A percentile compares a stretch with the other conserved stretches of the same genome.
These are phyloP conservation scores for Corythoichthys intestinalis DNA, from an alignment of 2,113 vertebrate species.

Conservation along the genomic window DNA sequence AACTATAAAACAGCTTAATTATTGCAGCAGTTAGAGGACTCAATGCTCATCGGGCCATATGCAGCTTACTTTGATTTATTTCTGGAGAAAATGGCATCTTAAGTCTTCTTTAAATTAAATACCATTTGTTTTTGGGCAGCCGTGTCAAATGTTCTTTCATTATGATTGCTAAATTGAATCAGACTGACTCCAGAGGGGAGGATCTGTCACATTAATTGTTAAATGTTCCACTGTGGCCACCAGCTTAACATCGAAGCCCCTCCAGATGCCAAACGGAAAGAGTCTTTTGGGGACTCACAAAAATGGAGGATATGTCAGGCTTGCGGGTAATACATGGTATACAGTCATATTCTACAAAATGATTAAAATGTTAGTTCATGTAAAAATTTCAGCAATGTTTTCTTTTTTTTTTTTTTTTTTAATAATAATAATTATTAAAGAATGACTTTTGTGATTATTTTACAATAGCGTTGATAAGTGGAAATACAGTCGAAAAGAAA, in stretches of 20 bases:
- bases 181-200: background rate
- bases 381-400: too few species aligned
- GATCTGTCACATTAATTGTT: slow-evolving; percentile 1
- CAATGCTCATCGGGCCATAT: background rate
- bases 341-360: background rate
- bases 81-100: background rate
- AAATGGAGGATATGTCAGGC: background rate
- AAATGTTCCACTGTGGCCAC: background rate
- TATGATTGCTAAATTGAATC: background rate
- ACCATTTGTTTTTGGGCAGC: background rate
- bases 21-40: too few species aligned
- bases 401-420: too few species aligned
- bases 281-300: background rate
- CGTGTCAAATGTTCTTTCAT: background rate
- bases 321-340: background rate
- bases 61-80: background rate
- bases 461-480: too few species aligned
- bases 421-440: too few species aligned
- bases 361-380: background rate
- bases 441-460: too few species aligned
- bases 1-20: too few species aligned
- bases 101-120: background rate
- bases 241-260: background rate
- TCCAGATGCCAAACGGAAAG: background rate
- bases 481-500: too few species aligned